A percentile compares a stretch with the other conserved stretches of the same genome.
Evolutionary conservation across 2,888 invertebrate genomes (phyloP).

Genomic region (Athalia cordata): DNA sequence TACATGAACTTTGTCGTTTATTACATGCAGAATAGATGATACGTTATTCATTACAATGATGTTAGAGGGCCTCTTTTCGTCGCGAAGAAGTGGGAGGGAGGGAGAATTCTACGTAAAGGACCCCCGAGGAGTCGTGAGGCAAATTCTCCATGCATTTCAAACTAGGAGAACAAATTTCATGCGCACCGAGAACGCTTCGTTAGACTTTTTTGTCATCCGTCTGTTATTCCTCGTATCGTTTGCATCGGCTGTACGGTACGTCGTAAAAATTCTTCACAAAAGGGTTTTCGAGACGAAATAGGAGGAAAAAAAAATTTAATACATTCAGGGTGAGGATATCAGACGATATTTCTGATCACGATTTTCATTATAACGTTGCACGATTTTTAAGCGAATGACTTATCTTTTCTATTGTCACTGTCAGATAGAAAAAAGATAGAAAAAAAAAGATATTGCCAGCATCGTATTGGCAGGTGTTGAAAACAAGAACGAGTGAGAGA

Average conservation of each 20-base stretch:
- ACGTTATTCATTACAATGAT: conserved; percentile 44
- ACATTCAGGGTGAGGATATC: too few species aligned
- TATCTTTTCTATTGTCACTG: too few species aligned
- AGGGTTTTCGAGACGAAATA: too few species aligned
- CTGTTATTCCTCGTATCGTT: conserved; percentile 8
- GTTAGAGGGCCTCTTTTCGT: conserved; percentile 9
- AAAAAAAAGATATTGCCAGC: too few species aligned
- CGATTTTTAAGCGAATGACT: too few species aligned
- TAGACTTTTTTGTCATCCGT: conserved; percentile 23
- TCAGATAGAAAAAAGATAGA: too few species aligned
- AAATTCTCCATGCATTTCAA: conserved; percentile 30
- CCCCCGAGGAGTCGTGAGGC: conserved; percentile 44
- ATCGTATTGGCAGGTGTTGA: too few species aligned
- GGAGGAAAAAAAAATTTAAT: too few species aligned
- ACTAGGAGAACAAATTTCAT: conserved; percentile 17
- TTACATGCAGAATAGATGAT: conserved; percentile 34
- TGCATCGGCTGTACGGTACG: neutral
- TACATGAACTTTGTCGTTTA: conserved; percentile 8
- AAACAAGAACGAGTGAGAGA: too few species aligned
- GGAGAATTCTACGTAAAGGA: conserved; percentile 6
- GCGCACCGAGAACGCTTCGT: conserved; percentile 6
- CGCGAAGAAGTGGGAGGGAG: neutral
- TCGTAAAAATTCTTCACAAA: too few species aligned
- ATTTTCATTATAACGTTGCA: too few species aligned
- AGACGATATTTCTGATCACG: too few species aligned